Evolutionary conservation across 2,888 invertebrate genomes (phyloP).

Genomic region (Trachelus stipa): DNA sequence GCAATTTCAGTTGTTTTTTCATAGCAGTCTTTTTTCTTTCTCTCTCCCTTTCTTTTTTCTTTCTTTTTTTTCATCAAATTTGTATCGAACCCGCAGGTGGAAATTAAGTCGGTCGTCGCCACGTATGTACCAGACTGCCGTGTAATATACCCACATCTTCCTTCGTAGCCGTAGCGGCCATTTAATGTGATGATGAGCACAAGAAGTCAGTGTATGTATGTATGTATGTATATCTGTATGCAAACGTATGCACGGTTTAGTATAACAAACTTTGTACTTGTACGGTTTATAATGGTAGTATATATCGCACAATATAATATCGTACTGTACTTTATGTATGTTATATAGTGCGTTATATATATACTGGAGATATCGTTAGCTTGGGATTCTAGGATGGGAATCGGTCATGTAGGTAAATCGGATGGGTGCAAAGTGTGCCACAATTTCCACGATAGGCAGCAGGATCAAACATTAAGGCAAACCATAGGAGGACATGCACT

Average conservation of each 20-base stretch:
- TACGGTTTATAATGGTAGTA: background rate
- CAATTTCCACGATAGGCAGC: background rate
- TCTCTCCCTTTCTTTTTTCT: slow-evolving; percentile 18
- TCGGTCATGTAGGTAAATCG: background rate
- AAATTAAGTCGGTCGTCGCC: background rate
- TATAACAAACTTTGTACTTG: background rate
- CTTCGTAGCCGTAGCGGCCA: background rate
- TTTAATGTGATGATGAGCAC: background rate
- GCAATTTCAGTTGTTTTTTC: background rate
- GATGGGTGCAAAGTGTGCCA: background rate
- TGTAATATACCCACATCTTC: background rate
- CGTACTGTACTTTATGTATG: background rate
- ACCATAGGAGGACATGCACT: background rate
- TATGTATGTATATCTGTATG: slow-evolving; percentile 25
- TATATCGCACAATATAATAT: background rate
- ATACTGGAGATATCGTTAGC: background rate
- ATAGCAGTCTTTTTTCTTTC: background rate
- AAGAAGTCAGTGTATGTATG: slow-evolving; percentile 6
- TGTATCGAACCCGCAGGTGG: background rate
- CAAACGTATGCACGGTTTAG: background rate
- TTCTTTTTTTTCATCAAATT: background rate
- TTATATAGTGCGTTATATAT: background rate
- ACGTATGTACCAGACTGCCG: background rate
- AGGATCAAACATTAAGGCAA: background rate
- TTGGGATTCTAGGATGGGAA: background rate